Conservation (phyloP, 2,888 invertebrate species). For the Ichneumoninae sp. region DNA sequence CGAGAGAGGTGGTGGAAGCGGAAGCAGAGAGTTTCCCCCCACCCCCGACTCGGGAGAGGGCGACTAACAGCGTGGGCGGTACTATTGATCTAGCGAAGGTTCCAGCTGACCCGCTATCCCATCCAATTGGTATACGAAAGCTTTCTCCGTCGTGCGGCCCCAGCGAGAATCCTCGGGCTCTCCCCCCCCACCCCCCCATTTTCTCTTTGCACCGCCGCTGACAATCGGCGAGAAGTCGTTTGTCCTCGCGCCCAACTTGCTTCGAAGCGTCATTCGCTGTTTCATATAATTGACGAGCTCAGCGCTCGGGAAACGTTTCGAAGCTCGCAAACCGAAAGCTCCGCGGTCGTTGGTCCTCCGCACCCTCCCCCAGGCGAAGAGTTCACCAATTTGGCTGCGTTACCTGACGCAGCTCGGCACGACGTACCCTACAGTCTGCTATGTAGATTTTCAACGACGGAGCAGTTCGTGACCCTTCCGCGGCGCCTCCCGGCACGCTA, state of each 20-base stretch:
- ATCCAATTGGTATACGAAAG: slow-evolving; percentile 60
- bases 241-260: slow-evolving; percentile 1
- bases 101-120: slow-evolving; percentile 73
- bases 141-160: slow-evolving; percentile 4
- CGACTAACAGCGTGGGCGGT: slow-evolving; percentile 69
- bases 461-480: slow-evolving; percentile 27
- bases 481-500: not conserved
- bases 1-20: slow-evolving; percentile 22
- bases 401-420: not conserved
- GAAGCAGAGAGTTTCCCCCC: slow-evolving; percentile 44
- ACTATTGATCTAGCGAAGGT: slow-evolving; percentile 74
- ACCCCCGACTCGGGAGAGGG: slow-evolving; percentile 14
- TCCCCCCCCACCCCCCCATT: not conserved
- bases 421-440: not conserved
- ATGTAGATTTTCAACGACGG: slow-evolving; percentile 27
- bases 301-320: not conserved
- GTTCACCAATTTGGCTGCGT: not conserved
- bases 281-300: not conserved
- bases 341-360: not conserved
- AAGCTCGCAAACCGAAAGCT: not conserved
- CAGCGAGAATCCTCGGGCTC: slow-evolving; percentile 10
- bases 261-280: slow-evolving; percentile 26
- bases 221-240: not conserved
- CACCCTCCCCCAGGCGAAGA: not conserved
- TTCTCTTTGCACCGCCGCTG: not conserved